A percentile compares a stretch with the other conserved stretches of the same genome.
Conservation (phyloP, 2,888 invertebrate genomes). For the Geophilus truncorum region DNA sequence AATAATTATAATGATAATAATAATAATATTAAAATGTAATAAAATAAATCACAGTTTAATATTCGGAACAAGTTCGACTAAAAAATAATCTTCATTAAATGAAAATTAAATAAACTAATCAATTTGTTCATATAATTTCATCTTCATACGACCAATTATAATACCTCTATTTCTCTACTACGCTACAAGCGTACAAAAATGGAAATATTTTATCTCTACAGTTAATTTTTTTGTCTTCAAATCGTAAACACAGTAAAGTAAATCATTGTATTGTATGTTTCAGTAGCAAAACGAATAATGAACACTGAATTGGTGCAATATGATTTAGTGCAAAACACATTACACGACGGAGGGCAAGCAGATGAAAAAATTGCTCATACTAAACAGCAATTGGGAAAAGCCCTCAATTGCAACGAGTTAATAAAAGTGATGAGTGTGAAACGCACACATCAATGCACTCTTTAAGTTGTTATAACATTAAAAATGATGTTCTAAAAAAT, state of each 20-base stretch:
- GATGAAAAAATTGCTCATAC: not conserved
- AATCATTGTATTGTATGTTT: slow-evolving; percentile 1
- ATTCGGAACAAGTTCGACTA: slow-evolving; percentile 31
- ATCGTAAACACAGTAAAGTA: slow-evolving; percentile 4
- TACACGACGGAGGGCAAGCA: slow-evolving; percentile 24
- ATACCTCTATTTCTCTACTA: not conserved
- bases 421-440: not conserved
- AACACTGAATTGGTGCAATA: slow-evolving; percentile 22
- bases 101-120: not conserved
- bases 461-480: not conserved
- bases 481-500: not conserved
- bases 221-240: not conserved
- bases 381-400: slow-evolving; percentile 4
- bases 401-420: not conserved
- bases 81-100: not conserved
- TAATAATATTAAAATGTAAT: not conserved
- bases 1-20: not conserved
- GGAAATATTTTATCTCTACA: slow-evolving; percentile 8
- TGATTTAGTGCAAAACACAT: not conserved
- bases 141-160: not conserved
- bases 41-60: slow-evolving; percentile 31
- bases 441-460: not conserved
- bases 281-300: slow-evolving; percentile 23
- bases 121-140: not conserved
- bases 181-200: slow-evolving; percentile 32